Base-by-base conservation (phyloP, 2,797 vertebrate species). In the Petrocephalus schoutedeni region DNA sequence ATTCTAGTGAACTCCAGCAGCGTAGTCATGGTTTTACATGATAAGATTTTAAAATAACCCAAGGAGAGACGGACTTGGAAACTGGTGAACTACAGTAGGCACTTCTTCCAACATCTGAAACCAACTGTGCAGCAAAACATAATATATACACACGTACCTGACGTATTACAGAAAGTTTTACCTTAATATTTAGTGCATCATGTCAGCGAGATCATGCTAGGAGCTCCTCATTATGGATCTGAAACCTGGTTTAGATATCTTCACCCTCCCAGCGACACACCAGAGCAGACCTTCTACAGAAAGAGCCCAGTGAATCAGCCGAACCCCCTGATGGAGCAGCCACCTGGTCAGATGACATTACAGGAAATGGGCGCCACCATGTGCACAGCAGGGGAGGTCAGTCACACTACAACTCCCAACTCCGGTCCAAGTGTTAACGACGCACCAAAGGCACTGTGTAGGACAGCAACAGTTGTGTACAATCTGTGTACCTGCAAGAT, bases 401-500 rank as follows among this genome's bases (percentile, higher is more conserved):
- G 53, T 54, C 85, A 41, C 85, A 59, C 54, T 8, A n/a, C 12
- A 28, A 2, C 28, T 58, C 56, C 54, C 28, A 80, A 5, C 28
- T 16, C 28, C 6, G 14, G 36, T 28, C 85, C 54, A 58, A 85
- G 56, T 86, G 85, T 41, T 32, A 58, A 85, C 53, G 54, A 84
- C 21, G n/a, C 51, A 53, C 45, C 51, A 23, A n/a, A 28, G 80
- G 21, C n/a, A 7, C 19, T 54, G 80, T 54, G 80, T 7, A 23
- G n/a, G n/a, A 23, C 49, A 54, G 45, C 49, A 53, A 54, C 51
- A 54, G 21, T 54, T 53, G 45, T 84, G 80, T 54, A 23, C 45
- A 84, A 84, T 84, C 80, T 84, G 80, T 54, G 80, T 53, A 84
- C 80, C 77, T 51, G 49, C 51, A 84, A 51, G 51, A 53, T 84